Base-by-base conservation (phyloP, 2,888 invertebrate species). In the Arenicola marina region DNA sequence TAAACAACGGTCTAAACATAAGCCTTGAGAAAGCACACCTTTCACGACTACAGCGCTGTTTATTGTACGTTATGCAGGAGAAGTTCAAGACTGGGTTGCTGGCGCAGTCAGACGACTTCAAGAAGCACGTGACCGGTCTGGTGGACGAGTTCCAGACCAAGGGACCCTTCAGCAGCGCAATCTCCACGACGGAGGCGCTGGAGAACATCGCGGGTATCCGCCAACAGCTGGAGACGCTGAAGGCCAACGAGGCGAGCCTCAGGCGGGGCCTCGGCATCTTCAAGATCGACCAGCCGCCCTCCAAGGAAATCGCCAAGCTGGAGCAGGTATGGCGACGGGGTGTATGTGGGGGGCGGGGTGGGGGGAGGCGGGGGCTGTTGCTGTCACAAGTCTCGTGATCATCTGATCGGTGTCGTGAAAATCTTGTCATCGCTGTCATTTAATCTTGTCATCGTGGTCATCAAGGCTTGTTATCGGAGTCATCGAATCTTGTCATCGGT, bases 221-320 rank as follows among this genome's bases (percentile, higher is more conserved):
- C 43, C 69, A 68, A 26, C 76, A 77, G 64, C 71, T 84, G 69
- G 71, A 71, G 57, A 84, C 84, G 0, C 83, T 91, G 66, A 87
- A 89, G 75, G 86, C 87, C 43, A 88, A 88, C 76, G 91, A 92
- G 78, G 86, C 86, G 58, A 85, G 86, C 56, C 86, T 92, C 18
- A 66, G 83, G 4, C 72, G 75, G 62, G 91, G 93, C 75, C 86
- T 93, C 62, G 87, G 87, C 33, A 88, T 92, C 53, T 93, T 93
- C 78, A 89, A 90, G 74, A 87, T 93, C 58, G 91, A 89, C 79
- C 89, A 90, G 58, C 90, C 91, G 73, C 86, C 81, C 18, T 81
- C 81, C 18, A 82, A 83, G 69, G 83, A 83, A 43, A 76, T 85
- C 56, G 75, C 75, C 21, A 67, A 69, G 33, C 70, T 84, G 38